These are phyloP conservation scores for Gallinago undulata DNA, from an alignment of 2,113 vertebrate species.

Conservation along the genomic window DNA sequence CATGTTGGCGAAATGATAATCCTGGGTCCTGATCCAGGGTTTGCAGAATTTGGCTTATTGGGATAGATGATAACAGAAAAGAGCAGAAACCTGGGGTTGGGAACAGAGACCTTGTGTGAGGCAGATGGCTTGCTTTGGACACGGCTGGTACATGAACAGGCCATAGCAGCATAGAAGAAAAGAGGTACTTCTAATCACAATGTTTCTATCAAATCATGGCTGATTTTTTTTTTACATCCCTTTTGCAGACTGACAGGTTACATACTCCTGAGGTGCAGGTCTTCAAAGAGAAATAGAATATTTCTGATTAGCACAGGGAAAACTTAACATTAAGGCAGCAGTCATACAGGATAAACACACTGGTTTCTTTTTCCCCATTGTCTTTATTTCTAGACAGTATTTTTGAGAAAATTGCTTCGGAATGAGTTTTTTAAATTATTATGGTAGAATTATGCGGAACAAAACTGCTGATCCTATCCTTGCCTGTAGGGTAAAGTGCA, in stretches of 20 bases:
- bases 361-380: background rate
- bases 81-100: background rate
- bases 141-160: background rate
- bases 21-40: background rate
- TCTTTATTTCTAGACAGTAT: background rate
- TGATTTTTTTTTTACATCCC: background rate
- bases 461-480: conserved; percentile 45
- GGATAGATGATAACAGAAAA: background rate
- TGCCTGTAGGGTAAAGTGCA: conserved; percentile 51
- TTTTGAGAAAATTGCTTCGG: conserved; percentile 34
- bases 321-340: background rate
- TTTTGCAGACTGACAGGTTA: background rate
- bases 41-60: background rate
- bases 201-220: background rate
- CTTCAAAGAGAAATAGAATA: background rate
- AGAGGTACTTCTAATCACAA: background rate
- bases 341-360: background rate
- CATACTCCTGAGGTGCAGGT: background rate
- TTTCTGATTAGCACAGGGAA: background rate
- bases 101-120: background rate
- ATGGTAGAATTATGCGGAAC: background rate
- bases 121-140: background rate
- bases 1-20: background rate
- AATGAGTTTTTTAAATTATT: conserved; percentile 8
- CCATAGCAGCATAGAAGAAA: background rate